Conservation (phyloP, 2,888 invertebrate species). For the Brachylomia viminalis region DNA sequence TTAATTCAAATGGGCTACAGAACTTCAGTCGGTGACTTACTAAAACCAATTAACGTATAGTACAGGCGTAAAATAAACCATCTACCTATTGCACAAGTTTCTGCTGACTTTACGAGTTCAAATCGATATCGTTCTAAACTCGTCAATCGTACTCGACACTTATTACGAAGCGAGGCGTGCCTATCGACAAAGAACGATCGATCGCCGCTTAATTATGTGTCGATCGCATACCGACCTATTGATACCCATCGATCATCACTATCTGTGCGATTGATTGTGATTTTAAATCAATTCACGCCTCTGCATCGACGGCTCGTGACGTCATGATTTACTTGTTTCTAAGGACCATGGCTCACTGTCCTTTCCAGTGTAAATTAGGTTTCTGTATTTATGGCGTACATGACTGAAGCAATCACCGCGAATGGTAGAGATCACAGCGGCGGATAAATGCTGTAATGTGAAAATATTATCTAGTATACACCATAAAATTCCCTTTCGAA, state of each 20-base stretch:
- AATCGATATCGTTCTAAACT: conserved; percentile 57
- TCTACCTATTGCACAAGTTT: conserved; percentile 32
- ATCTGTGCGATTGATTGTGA: conserved; percentile 55
- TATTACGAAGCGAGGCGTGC: conserved; percentile 59
- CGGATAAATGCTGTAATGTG: conserved; percentile 64
- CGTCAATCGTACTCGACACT: conserved; percentile 64
- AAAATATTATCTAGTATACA: conserved; percentile 65
- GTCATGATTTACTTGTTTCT: conserved; percentile 44
- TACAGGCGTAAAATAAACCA: conserved; percentile 21
- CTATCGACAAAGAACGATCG: conserved; percentile 60
- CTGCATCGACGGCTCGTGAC: conserved; percentile 28
- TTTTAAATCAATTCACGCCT: conserved; percentile 61
- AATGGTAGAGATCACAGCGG: conserved; percentile 60
- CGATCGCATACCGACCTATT: conserved; percentile 60
- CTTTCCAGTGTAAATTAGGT: conserved; percentile 58
- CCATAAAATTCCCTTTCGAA: conserved; percentile 69
- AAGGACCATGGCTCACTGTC: conserved; percentile 34
- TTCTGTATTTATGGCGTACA: conserved; percentile 51
- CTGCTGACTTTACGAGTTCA: conserved; percentile 31
- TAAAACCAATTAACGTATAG: conserved; percentile 30
- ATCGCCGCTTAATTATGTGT: conserved; percentile 60
- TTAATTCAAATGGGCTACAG: not conserved
- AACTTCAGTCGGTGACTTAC: conserved; percentile 9
- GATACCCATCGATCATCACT: conserved; percentile 63
- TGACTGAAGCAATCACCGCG: conserved; percentile 62